Conservation (phyloP, 1,140 invertebrate species). For the Magallana gigas region DNA sequence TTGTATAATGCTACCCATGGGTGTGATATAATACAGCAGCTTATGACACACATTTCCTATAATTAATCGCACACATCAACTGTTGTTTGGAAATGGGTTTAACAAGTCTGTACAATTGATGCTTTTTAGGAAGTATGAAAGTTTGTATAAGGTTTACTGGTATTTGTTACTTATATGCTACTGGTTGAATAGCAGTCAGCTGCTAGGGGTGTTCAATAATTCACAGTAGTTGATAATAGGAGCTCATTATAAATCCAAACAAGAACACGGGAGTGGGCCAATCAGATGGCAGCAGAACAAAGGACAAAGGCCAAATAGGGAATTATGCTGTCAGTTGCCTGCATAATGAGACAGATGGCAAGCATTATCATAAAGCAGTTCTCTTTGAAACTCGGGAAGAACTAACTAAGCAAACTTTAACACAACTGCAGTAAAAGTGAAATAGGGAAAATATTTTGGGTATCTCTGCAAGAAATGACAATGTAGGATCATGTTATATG, state of each 20-base stretch:
- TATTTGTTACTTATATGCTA: neutral
- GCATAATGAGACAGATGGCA: conserved; percentile 39
- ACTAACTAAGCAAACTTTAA: conserved; percentile 23
- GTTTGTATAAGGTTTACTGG: too few species aligned
- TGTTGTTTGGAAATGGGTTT: too few species aligned
- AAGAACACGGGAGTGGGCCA: conserved; percentile 41
- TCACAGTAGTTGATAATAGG: conserved; percentile 54
- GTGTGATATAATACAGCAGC: neutral
- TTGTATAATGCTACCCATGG: neutral
- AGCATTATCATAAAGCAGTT: conserved; percentile 32
- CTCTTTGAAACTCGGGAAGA: neutral
- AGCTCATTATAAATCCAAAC: conserved; percentile 53
- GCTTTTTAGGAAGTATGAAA: too few species aligned
- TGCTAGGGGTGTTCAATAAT: conserved; percentile 55
- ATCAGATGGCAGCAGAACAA: conserved; percentile 38
- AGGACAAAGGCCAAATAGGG: conserved; percentile 40
- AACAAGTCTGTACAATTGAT: too few species aligned
- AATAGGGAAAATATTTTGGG: neutral
- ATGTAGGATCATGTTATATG: neutral
- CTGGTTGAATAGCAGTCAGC: neutral
- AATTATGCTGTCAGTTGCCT: conserved; percentile 25
- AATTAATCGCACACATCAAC: too few species aligned
- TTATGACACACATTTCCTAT: neutral
- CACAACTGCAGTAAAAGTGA: conserved; percentile 19
- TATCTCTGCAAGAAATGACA: neutral